Evolutionary conservation across 2,113 vertebrate species (phyloP).

Genomic region (Stegostoma tigrinum): DNA sequence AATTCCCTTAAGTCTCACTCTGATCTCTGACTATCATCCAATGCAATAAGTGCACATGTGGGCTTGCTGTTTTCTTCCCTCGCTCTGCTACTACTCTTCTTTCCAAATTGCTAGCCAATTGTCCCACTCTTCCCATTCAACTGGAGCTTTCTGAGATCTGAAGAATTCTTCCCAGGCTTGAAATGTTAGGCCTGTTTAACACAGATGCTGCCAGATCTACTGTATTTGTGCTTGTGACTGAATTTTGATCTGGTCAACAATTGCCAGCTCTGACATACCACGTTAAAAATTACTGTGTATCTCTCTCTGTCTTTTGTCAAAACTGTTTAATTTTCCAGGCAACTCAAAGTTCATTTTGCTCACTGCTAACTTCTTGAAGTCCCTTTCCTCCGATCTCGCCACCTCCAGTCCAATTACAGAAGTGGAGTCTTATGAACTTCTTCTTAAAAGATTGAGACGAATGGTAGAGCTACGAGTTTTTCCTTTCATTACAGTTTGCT

Average conservation of each 20-base stretch:
- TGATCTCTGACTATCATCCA: neutral
- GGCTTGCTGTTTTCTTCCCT: neutral
- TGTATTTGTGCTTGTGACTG: neutral
- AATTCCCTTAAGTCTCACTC: neutral
- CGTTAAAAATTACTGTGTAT: neutral
- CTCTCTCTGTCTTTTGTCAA: neutral
- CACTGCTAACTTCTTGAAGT: neutral
- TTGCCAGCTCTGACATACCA: neutral
- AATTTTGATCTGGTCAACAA: neutral
- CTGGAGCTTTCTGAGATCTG: neutral
- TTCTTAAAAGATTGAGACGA: neutral
- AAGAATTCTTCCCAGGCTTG: too few relatives aligned
- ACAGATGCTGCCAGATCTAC: too few relatives aligned
- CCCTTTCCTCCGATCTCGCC: neutral
- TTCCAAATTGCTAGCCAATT: neutral
- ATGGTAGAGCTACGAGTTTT: neutral
- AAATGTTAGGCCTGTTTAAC: too few relatives aligned
- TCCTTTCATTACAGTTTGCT: neutral
- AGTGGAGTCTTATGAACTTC: neutral
- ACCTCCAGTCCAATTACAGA: neutral
- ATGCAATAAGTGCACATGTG: neutral
- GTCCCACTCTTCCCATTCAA: neutral
- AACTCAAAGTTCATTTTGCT: neutral
- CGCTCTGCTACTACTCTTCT: neutral
- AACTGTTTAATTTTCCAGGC: neutral